Conservation (phyloP, 2,888 invertebrate genomes). For the Lasioglossum zephyrum region DNA sequence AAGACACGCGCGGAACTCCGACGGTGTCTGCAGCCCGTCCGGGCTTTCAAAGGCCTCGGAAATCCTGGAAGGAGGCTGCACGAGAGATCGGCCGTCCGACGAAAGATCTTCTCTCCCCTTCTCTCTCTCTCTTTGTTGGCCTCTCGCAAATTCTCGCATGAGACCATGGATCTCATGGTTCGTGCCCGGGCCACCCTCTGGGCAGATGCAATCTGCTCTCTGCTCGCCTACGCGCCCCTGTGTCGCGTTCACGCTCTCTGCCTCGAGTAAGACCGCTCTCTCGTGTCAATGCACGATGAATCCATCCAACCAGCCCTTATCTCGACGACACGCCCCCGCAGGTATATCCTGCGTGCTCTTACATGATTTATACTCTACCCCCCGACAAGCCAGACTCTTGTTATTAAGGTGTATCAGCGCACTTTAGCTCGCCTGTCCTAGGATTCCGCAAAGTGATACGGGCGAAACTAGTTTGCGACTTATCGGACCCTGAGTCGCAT, state of each 20-base stretch:
- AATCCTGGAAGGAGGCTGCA: constrained; percentile 5
- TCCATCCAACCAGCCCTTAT: constrained; percentile 50
- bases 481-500: not conserved
- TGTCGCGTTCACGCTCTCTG: constrained; percentile 46
- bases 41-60: constrained; percentile 6
- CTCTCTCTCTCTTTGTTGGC: not conserved
- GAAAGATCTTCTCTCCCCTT: not conserved
- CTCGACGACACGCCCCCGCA: constrained; percentile 38
- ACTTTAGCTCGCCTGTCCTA: not conserved
- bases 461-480: not conserved
- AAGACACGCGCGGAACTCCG: constrained; percentile 28
- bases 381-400: not conserved
- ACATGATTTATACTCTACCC: not conserved
- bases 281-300: constrained; percentile 67
- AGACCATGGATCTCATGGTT: not conserved
- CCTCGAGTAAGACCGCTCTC: constrained; percentile 56
- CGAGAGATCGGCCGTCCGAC: not conserved
- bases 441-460: not conserved
- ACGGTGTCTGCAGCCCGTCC: constrained; percentile 13
- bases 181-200: constrained; percentile 11
- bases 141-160: constrained; percentile 4
- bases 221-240: constrained; percentile 15
- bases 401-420: not conserved
- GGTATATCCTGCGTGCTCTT: constrained; percentile 15
- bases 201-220: constrained; percentile 55